A percentile compares a stretch with the other conserved stretches of the same genome.
phyloP scores from a whole-genome alignment of 2,888 invertebrate species.

The Nasonia oneida region DNA sequence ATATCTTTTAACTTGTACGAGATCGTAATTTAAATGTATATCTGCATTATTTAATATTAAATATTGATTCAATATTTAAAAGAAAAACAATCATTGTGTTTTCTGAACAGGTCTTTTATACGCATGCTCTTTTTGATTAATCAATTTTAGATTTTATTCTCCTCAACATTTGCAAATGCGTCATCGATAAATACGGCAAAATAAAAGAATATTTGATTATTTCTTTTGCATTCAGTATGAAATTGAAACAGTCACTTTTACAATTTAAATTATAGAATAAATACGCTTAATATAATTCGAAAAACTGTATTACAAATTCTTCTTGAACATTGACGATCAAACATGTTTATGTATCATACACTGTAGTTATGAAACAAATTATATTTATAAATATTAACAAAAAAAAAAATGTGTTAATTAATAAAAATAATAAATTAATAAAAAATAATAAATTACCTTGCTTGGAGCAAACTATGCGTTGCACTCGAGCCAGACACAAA shows the following conservation, averaged over 20 bases:
- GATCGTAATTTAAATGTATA: neutral
- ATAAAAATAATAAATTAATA: no score
- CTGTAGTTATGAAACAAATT: slow-evolving; percentile 74
- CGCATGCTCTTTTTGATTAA: slow-evolving; percentile 32
- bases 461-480: neutral
- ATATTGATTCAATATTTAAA: neutral
- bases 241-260: slow-evolving; percentile 30
- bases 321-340: slow-evolving; percentile 66
- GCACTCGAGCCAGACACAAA: neutral
- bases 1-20: slow-evolving; percentile 19
- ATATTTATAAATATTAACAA: slow-evolving; percentile 74
- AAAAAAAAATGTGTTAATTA: slow-evolving; percentile 50
- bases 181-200: slow-evolving; percentile 1
- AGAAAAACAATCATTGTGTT: neutral
- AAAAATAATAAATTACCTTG: no score
- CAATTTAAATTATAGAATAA: slow-evolving; percentile 35
- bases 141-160: slow-evolving; percentile 25
- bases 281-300: slow-evolving; percentile 33
- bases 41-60: neutral
- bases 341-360: slow-evolving; percentile 73
- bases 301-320: slow-evolving; percentile 61
- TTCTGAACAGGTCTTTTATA: slow-evolving; percentile 21
- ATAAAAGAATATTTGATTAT: slow-evolving; percentile 43
- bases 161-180: slow-evolving; percentile 4
- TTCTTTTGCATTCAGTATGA: slow-evolving; percentile 36